Percentiles rank a stretch among this genome's conserved stretches.
Conservation (phyloP, 2,113 vertebrate genomes). For the Xiphophorus hellerii region DNA sequence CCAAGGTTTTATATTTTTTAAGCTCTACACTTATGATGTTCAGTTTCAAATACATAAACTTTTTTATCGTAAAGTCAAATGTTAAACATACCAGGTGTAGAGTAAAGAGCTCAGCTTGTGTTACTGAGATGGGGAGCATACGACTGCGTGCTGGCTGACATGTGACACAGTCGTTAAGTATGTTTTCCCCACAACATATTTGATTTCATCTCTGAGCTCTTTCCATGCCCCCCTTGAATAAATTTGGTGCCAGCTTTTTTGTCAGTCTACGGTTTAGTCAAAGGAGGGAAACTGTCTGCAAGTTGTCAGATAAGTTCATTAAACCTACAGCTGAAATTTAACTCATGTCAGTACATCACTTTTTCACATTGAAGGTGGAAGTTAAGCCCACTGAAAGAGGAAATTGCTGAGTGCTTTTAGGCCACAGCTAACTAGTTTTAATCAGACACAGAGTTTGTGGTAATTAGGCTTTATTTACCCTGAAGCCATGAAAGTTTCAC, state of each 20-base stretch:
- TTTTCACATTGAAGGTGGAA: slow-evolving; percentile 21
- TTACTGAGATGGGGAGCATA: slow-evolving; percentile 52
- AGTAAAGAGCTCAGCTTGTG: slow-evolving; percentile 25
- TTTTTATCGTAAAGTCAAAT: slow-evolving; percentile 6
- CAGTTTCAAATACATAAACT: slow-evolving; percentile 5
- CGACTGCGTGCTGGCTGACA: slow-evolving; percentile 59
- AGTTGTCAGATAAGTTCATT: not conserved
- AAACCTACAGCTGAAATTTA: not conserved
- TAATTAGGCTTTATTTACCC: slow-evolving; percentile 3
- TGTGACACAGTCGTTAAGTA: slow-evolving; percentile 60
- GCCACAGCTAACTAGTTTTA: not conserved
- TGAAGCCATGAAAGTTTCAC: not conserved
- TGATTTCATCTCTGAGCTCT: slow-evolving; percentile 51
- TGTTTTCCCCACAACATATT: slow-evolving; percentile 64
- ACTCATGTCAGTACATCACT: not conserved
- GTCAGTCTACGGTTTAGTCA: not conserved
- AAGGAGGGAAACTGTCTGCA: not conserved
- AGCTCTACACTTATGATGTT: slow-evolving; percentile 15
- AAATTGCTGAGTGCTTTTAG: not conserved
- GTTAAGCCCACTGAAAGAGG: slow-evolving; percentile 27
- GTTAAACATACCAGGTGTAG: slow-evolving; percentile 15
- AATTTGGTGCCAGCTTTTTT: slow-evolving; percentile 1
- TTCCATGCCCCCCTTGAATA: slow-evolving; percentile 1
- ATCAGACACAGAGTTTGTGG: slow-evolving; percentile 7
- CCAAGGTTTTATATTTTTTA: not conserved